Evolutionary conservation across 2,888 invertebrate genomes (phyloP), one percentile per base, ranked within the genome.

Genomic region (Himalopsyche kuldschensis): DNA sequence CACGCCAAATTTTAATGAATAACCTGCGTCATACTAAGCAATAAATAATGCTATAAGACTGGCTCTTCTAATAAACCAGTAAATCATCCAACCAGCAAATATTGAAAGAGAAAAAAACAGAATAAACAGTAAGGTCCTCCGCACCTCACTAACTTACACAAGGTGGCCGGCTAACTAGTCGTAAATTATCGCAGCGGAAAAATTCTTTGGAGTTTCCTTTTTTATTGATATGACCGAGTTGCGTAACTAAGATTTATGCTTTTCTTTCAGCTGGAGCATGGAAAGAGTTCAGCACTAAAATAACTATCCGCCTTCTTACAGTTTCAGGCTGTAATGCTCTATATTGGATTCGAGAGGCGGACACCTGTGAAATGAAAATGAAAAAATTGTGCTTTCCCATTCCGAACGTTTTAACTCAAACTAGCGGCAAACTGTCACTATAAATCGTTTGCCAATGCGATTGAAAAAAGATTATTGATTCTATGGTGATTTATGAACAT

Each of bases 161-260:
- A 55, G 63, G 30, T 32, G 48, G 77, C 76, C 35, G 17, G 77
- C 76, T 80, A 75, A 69, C 80, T 69, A 69, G 27, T 80, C 81
- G 46, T 83, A 81, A 83, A 83, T 83, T 83, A 83, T 77, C 77
- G 81, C 27, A 17, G 41, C 55, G 32, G 78, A 32, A 81, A 77
- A 81, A 81, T 81, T 78, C 80, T 47, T 78, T 41, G 46, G 78
- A 80, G 80, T 80, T 80, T 80, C 35, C 80, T 80, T 84, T 84
- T 84, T 84, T 84, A 84, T 84, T 84, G 84, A 84, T 84, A 84
- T 77, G 84, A 82, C 82, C 84, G 55, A 82, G 79, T 82, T 79
- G 79, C 69, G 82, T 84, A 82, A 82, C 84, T 79, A 75, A 82
- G 84, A 84, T 84, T 84, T 84, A 84, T 81, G 76, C 46, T 81